A percentile compares a stretch with the other conserved stretches of the same genome.
Conservation (phyloP, 2,797 vertebrate species). For the Tapera naevia region DNA sequence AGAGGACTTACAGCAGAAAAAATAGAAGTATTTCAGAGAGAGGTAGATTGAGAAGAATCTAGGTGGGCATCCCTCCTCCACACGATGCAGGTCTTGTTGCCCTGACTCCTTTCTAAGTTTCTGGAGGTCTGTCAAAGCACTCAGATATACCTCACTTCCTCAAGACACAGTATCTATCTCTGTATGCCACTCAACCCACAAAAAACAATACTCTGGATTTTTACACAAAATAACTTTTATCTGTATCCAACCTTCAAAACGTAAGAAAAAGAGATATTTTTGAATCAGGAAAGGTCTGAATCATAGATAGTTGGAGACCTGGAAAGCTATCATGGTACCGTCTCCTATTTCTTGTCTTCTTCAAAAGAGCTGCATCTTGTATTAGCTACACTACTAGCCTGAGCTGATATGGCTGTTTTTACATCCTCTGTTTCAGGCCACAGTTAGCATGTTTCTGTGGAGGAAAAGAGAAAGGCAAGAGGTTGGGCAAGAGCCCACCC, state of each 20-base stretch:
- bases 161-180: neutral
- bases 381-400: neutral
- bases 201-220: neutral
- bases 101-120: neutral
- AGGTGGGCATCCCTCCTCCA: neutral
- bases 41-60: neutral
- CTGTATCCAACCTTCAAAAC: neutral
- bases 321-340: neutral
- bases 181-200: neutral
- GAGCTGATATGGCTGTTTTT: neutral
- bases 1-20: neutral
- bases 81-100: neutral
- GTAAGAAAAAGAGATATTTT: neutral
- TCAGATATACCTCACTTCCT: neutral
- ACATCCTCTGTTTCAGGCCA: neutral
- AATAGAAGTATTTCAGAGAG: neutral
- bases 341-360: neutral
- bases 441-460: neutral
- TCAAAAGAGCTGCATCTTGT: neutral
- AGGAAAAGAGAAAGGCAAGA: neutral
- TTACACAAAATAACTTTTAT: neutral
- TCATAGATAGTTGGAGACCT: neutral
- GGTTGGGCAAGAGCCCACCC: rapidly evolving
- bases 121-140: neutral
- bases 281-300: neutral